These are phyloP conservation scores for Yponomeuta evonymella DNA, from an alignment of 2,888 invertebrate genomes.

Conservation along the genomic window DNA sequence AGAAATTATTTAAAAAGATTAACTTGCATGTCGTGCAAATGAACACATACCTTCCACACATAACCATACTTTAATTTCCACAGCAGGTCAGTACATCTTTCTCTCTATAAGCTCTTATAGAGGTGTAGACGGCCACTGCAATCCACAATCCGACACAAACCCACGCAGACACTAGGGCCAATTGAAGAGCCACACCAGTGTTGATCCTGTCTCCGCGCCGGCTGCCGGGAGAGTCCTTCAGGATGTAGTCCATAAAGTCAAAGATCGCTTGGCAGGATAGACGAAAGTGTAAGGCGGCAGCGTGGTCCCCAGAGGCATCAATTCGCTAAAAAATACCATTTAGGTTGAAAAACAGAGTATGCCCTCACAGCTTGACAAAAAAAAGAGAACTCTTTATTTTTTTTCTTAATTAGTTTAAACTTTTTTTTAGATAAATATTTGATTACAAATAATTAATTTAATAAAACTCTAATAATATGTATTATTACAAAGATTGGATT, in stretches of 20 bases:
- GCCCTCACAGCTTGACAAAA: no score
- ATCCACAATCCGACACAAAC: slow-evolving; percentile 76
- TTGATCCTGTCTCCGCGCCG: slow-evolving; percentile 82
- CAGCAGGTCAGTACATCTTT: slow-evolving; percentile 63
- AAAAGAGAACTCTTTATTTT: no score
- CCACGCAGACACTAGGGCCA: slow-evolving; percentile 81
- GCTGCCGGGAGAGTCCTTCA: slow-evolving; percentile 80
- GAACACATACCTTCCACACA: no score
- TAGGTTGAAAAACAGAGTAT: not conserved
- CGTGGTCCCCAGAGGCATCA: slow-evolving; percentile 73
- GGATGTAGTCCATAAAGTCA: slow-evolving; percentile 90
- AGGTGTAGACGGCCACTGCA: slow-evolving; percentile 64
- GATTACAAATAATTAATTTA: no score
- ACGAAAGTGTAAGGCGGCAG: slow-evolving; percentile 78
- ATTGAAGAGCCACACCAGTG: slow-evolving; percentile 80
- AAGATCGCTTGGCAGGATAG: slow-evolving; percentile 84
- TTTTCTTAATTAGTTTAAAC: no score
- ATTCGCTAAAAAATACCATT: slow-evolving; percentile 47
- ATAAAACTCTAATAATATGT: no score
- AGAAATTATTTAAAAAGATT: no score
- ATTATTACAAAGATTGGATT: no score
- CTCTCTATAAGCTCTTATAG: slow-evolving; percentile 70
- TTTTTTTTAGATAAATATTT: no score
- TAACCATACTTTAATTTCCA: slow-evolving; percentile 43
- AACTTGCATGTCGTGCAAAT: no score